Conservation (phyloP, 1,140 invertebrate species). For the Eupeodes corollae region DNA sequence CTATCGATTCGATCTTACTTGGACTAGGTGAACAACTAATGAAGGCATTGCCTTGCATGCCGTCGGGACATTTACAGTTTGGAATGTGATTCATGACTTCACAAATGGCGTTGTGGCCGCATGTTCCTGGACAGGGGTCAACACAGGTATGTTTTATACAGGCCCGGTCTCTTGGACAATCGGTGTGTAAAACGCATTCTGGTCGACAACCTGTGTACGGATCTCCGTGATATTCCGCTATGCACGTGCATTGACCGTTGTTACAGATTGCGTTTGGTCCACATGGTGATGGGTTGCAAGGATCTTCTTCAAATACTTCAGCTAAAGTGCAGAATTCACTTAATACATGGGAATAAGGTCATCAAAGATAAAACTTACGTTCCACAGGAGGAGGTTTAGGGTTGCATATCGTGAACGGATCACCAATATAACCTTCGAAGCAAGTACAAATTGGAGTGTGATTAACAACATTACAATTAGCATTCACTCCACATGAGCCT, state of each 20-base stretch:
- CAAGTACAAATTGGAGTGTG: constrained; percentile 75
- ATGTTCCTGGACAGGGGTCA: constrained; percentile 64
- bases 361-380: constrained; percentile 17
- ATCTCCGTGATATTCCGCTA: constrained; percentile 51
- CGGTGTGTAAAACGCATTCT: constrained; percentile 72
- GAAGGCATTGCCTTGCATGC: constrained; percentile 68
- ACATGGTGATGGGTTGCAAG: constrained; percentile 66
- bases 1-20: constrained; percentile 41
- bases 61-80: constrained; percentile 55
- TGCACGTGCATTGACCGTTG: constrained; percentile 25
- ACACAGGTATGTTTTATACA: constrained; percentile 63
- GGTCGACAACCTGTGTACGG: constrained; percentile 61
- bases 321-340: constrained; percentile 9
- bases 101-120: constrained; percentile 60
- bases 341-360: too few species aligned
- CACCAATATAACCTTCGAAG: constrained; percentile 56
- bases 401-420: constrained; percentile 55
- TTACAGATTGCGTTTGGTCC: constrained; percentile 41
- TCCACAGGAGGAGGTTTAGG: constrained; percentile 36
- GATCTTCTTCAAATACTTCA: constrained; percentile 36
- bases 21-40: constrained; percentile 48
- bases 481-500: constrained; percentile 65
- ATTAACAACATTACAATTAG: constrained; percentile 67
- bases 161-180: constrained; percentile 60
- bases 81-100: constrained; percentile 69